These are phyloP conservation scores for Theretra japonica DNA, from an alignment of 2,888 invertebrate species.

Conservation along the genomic window DNA sequence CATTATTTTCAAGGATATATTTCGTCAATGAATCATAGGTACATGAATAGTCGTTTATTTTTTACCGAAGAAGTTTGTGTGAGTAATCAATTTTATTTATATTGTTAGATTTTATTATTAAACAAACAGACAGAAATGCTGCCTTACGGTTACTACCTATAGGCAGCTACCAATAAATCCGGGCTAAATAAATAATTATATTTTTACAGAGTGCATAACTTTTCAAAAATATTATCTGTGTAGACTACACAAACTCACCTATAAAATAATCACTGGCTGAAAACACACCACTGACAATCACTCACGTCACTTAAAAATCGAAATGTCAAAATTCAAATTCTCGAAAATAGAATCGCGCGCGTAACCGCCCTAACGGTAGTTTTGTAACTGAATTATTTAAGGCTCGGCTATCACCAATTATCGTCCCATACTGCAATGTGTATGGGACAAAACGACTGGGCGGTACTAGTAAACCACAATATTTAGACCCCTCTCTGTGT, in stretches of 20 bases:
- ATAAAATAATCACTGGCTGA: slow-evolving; percentile 35
- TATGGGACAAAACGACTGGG: slow-evolving; percentile 72
- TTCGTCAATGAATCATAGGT: too few relatives aligned
- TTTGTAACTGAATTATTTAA: slow-evolving; percentile 76
- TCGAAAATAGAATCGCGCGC: slow-evolving; percentile 44
- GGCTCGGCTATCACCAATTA: slow-evolving; percentile 70
- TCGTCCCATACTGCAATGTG: slow-evolving; percentile 70
- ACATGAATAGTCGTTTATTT: too few relatives aligned
- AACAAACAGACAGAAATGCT: too few relatives aligned
- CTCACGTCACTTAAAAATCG: slow-evolving; percentile 33
- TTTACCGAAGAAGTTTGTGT: too few relatives aligned
- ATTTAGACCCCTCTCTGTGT: slow-evolving; percentile 36
- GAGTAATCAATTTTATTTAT: too few relatives aligned
- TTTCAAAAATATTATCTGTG: background rate
- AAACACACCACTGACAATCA: slow-evolving; percentile 34
- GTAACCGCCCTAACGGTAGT: slow-evolving; percentile 45
- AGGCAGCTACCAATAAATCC: background rate
- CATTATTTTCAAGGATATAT: too few relatives aligned
- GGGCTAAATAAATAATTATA: background rate
- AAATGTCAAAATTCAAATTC: slow-evolving; percentile 40
- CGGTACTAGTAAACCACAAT: slow-evolving; percentile 52
- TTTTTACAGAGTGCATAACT: background rate
- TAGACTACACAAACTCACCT: slow-evolving; percentile 14
- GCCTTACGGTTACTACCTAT: too few relatives aligned
- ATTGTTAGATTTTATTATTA: too few relatives aligned